phyloP scores from a whole-genome alignment of 2,797 vertebrate species.

The Fistularia commersonii region DNA sequence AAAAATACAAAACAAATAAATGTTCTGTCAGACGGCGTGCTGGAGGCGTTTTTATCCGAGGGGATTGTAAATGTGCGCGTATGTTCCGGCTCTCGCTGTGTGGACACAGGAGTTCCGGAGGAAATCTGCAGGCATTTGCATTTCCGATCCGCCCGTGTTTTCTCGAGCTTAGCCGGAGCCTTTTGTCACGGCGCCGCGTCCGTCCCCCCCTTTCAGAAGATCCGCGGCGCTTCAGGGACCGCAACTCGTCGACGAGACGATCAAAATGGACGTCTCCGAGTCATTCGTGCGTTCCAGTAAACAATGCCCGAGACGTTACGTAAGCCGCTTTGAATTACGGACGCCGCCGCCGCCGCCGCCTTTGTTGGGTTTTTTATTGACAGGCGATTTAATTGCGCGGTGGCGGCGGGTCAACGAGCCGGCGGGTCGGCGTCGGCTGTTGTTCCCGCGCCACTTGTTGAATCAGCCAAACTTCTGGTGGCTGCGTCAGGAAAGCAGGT shows the following conservation, averaged over 20 bases:
- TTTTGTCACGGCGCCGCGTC: constrained; percentile 51
- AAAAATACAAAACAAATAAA: constrained; percentile 13
- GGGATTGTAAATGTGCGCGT: constrained; percentile 35
- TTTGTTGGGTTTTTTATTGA: too few relatives aligned
- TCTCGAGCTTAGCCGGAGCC: constrained; percentile 41
- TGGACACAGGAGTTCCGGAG: constrained; percentile 28
- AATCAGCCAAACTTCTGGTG: constrained; percentile 33
- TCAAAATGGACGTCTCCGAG: too few relatives aligned
- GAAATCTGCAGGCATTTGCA: constrained; percentile 54
- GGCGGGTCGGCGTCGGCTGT: too few relatives aligned
- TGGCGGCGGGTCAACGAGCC: too few relatives aligned
- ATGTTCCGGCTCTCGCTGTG: constrained; percentile 1
- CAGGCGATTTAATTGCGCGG: too few relatives aligned
- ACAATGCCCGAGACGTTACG: too few relatives aligned
- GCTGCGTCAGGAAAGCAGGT: constrained; percentile 25
- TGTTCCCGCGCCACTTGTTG: constrained; percentile 42
- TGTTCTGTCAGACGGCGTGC: constrained; percentile 26
- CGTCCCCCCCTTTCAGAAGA: too few relatives aligned
- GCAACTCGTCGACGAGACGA: too few relatives aligned
- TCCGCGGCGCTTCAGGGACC: too few relatives aligned
- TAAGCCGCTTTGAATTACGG: too few relatives aligned
- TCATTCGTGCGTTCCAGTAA: too few relatives aligned
- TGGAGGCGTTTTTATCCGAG: constrained; percentile 30
- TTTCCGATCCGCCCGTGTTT: constrained; percentile 37
- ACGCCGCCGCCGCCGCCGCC: too few relatives aligned